phyloP scores from a whole-genome alignment of 35 echinoderm and acorn worm species.

The Nesometra sesokonis region DNA sequence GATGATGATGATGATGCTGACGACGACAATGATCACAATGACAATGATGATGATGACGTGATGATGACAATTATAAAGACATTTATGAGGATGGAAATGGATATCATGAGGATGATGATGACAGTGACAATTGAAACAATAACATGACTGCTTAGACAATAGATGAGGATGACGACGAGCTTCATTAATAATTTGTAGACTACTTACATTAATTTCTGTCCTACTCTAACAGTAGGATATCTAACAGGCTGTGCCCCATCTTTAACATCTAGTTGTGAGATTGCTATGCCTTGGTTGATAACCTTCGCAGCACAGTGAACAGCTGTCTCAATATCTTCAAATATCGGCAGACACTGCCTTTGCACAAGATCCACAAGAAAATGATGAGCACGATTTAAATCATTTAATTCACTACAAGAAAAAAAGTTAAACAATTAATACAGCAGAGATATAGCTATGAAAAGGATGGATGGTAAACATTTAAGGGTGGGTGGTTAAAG shows the following conservation, averaged over 20 bases:
- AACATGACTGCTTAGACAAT: too few species aligned
- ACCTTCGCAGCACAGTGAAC: slow-evolving; percentile 76
- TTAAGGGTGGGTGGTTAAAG: neutral
- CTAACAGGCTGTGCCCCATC: slow-evolving; percentile 77
- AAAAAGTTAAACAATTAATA: neutral
- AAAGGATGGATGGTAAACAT: slow-evolving; percentile 10
- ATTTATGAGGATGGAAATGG: too few species aligned
- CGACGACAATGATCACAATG: too few species aligned
- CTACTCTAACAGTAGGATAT: slow-evolving; percentile 47
- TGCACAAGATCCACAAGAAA: slow-evolving; percentile 71
- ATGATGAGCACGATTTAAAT: slow-evolving; percentile 48
- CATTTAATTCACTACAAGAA: slow-evolving; percentile 53
- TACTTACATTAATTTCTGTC: slow-evolving; percentile 73
- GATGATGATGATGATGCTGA: too few species aligned
- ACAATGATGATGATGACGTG: too few species aligned
- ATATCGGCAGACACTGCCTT: slow-evolving; percentile 68
- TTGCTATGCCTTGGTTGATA: slow-evolving; percentile 33
- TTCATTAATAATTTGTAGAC: too few species aligned
- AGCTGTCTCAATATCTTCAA: slow-evolving; percentile 70
- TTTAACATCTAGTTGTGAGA: slow-evolving; percentile 29
- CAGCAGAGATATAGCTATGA: neutral
- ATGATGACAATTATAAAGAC: too few species aligned
- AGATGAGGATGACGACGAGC: too few species aligned
- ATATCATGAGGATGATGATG: too few species aligned
- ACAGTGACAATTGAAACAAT: too few species aligned